phyloP scores from a whole-genome alignment of 2,888 invertebrate genomes.

The Drosophila kambysellisi region DNA sequence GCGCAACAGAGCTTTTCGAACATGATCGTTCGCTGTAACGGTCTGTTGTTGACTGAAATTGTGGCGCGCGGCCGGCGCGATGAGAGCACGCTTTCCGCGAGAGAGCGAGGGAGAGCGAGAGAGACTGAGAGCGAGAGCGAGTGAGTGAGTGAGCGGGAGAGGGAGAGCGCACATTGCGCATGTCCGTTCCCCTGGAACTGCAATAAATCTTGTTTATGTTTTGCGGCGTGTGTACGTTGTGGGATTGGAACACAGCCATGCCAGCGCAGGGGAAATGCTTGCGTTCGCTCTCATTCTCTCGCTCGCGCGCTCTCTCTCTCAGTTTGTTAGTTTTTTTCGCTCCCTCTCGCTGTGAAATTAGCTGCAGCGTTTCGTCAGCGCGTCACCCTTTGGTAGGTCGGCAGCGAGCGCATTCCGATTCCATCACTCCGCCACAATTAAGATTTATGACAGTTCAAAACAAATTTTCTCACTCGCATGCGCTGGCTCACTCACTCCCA shows the following conservation, averaged over 20 bases:
- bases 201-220: constrained; percentile 69
- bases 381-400: constrained; percentile 58
- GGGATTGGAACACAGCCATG: constrained; percentile 63
- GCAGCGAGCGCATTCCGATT: constrained; percentile 62
- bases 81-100: constrained; percentile 39
- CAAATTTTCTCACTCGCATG: constrained; percentile 78
- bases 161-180: constrained; percentile 28
- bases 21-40: constrained; percentile 83
- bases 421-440: constrained; percentile 81
- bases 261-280: constrained; percentile 64
- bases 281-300: constrained; percentile 24
- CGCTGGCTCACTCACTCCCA: constrained; percentile 68
- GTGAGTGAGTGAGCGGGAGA: constrained; percentile 15
- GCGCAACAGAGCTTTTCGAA: constrained; percentile 71
- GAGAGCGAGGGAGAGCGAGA: constrained; percentile 26
- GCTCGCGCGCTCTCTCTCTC: constrained; percentile 1
- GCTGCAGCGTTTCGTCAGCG: constrained; percentile 68
- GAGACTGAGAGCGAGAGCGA: constrained; percentile 23
- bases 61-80: constrained; percentile 57
- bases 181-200: constrained; percentile 67
- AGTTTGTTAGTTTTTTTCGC: background rate
- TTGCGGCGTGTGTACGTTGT: constrained; percentile 45
- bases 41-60: constrained; percentile 80
- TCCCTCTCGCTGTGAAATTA: constrained; percentile 43
- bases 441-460: constrained; percentile 85